Evolutionary conservation across 1,140 invertebrate species (phyloP), one percentile per base, ranked within the genome.

Genomic region (Drosophila miranda): DNA sequence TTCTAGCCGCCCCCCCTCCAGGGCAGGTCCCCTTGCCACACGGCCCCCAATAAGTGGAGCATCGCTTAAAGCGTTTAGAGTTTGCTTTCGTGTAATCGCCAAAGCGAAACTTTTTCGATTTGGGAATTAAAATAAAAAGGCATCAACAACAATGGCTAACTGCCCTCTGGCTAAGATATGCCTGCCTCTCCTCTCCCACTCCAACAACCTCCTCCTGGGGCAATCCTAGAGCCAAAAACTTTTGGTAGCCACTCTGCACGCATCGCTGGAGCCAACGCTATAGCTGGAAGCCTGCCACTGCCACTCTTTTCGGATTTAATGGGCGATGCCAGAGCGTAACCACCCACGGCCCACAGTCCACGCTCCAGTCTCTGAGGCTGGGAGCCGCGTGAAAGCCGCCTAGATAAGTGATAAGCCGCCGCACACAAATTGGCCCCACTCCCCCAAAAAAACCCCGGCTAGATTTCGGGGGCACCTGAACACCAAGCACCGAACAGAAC

Each of bases 401-500:
- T 50, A 72, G 80, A 84, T 83, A 83, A 83, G 80, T 83, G 80
- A 83, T 83, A 83, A 84, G 80, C 80, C 72, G 79, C 75, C 76
- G 66, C 73, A 75, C 80, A 78, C 72, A 80, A 82, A 82, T 82
- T 83, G 72, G 56, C 69, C 66, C 57, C 64, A 58, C 58, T 49
- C 43, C 6, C 1, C 3, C 9, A 1, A 4, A 38, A 38, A 38
- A 4, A 38, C 9, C 28, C 2, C 3, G 11, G 9, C 34, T 38
- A 38, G 34, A 13, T 13, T 11, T 13, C 11, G 3, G 11, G 56
- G 42, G 75, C 68, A 64, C 34, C 64, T 80, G 30, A 30, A 9
- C 30, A 26, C 23, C 23, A 0, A 26, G 0, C 23, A 23, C 23
- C 23, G 23, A 26, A 26, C 23, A 1, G 19, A 19, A 19, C 23